Conservation (phyloP, 2,113 vertebrate species). For the Hypomesus transpacificus region DNA sequence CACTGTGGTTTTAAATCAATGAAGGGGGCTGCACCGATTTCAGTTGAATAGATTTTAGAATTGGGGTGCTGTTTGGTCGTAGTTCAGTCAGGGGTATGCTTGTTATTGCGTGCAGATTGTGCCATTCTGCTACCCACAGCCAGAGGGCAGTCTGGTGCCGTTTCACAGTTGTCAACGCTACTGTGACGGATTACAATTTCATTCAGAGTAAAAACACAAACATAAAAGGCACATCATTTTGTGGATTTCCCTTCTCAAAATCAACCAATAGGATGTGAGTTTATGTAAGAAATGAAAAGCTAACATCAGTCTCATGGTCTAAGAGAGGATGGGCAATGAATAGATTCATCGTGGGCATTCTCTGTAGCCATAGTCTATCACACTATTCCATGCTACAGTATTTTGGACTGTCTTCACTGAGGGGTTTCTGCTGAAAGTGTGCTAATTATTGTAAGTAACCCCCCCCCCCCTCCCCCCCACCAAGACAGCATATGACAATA, state of each 20-base stretch:
- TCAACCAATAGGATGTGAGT: constrained; percentile 14
- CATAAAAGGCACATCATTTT: constrained; percentile 62
- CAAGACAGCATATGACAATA: neutral
- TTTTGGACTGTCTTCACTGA: too few species aligned
- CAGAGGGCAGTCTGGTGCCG: constrained; percentile 22
- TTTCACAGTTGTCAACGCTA: constrained; percentile 29
- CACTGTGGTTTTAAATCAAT: too few species aligned
- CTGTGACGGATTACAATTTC: constrained; percentile 28
- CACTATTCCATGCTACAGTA: neutral
- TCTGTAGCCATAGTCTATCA: neutral
- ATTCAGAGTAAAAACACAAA: constrained; percentile 46
- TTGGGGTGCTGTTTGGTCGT: neutral
- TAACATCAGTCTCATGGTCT: constrained; percentile 1
- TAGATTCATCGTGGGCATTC: neutral
- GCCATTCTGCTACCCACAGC: constrained; percentile 4
- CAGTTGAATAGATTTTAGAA: neutral
- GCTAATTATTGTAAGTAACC: too few species aligned
- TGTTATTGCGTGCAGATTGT: neutral
- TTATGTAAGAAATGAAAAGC: too few species aligned
- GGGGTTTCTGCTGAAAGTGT: too few species aligned
- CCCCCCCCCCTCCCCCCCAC: too few species aligned
- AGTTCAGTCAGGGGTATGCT: neutral
- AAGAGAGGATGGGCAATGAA: neutral
- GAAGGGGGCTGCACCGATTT: too few species aligned
- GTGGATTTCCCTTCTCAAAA: constrained; percentile 13